Conservation (phyloP, 1,140 invertebrate species). For the Phortica variegata region DNA sequence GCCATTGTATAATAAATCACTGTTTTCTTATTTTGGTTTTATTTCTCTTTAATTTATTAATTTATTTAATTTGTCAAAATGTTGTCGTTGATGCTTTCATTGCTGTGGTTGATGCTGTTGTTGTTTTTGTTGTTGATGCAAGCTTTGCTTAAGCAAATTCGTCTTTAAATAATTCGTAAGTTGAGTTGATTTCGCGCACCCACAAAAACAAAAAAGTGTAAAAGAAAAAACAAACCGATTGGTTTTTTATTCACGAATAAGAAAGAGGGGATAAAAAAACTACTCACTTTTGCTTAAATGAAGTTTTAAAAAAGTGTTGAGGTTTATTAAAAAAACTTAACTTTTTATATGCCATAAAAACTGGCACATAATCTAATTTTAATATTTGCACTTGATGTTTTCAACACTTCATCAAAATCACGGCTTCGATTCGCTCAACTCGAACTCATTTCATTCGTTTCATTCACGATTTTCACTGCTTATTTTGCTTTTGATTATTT, state of each 20-base stretch:
- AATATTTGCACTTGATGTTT: background rate
- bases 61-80: slow-evolving; percentile 20
- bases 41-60: slow-evolving; percentile 22
- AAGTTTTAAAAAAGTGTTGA: too few species aligned
- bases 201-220: background rate
- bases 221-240: too few species aligned
- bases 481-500: slow-evolving; percentile 10
- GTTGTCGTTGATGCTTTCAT: background rate
- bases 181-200: background rate
- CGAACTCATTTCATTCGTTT: slow-evolving; percentile 1
- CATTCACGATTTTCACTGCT: slow-evolving; percentile 12
- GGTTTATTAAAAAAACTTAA: slow-evolving; percentile 43
- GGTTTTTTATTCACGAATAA: too few species aligned
- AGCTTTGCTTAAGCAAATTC: slow-evolving; percentile 12
- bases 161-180: slow-evolving; percentile 8
- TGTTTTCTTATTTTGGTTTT: slow-evolving; percentile 8
- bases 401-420: slow-evolving; percentile 5
- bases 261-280: too few species aligned
- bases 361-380: background rate
- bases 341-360: slow-evolving; percentile 21
- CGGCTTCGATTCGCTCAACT: slow-evolving; percentile 8
- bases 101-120: background rate
- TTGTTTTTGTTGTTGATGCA: slow-evolving; percentile 13
- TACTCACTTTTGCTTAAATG: too few species aligned
- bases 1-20: slow-evolving; percentile 33